phyloP scores from a whole-genome alignment of 2,113 vertebrate genomes.

The Elgaria multicarinata region DNA sequence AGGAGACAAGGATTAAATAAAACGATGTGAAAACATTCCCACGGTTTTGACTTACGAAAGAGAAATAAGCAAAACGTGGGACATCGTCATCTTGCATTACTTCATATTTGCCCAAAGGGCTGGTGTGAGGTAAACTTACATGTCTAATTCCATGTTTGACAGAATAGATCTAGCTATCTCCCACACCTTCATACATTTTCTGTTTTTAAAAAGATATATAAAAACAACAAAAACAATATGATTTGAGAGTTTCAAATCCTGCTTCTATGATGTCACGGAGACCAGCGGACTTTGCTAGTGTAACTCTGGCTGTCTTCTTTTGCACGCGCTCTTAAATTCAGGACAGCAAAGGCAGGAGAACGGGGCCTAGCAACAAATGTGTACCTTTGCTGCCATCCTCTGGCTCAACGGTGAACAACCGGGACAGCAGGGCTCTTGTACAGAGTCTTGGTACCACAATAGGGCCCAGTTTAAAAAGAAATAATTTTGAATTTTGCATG shows the following conservation, averaged over 20 bases:
- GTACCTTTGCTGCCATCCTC: not conserved
- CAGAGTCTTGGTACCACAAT: not conserved
- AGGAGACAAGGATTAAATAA: constrained; percentile 76
- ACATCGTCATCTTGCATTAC: constrained; percentile 72
- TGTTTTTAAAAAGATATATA: not conserved
- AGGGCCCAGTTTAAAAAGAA: not conserved
- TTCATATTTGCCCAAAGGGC: constrained; percentile 71
- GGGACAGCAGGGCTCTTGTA: not conserved
- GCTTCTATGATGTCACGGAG: no score
- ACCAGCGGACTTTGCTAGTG: not conserved
- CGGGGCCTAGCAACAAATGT: not conserved
- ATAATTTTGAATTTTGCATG: no score
- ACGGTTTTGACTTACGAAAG: constrained; percentile 81
- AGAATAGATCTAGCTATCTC: no score
- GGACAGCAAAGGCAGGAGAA: no score
- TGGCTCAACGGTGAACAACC: not conserved
- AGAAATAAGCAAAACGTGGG: constrained; percentile 79
- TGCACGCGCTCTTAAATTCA: no score
- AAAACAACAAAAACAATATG: no score
- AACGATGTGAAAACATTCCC: constrained; percentile 79
- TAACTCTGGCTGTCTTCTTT: no score
- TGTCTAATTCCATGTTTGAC: not conserved
- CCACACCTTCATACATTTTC: not conserved
- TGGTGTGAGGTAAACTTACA: constrained; percentile 71
- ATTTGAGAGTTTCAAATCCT: constrained; percentile 37